Base-by-base conservation (phyloP, 2,888 invertebrate genomes). In the Cephonodes hylas region DNA sequence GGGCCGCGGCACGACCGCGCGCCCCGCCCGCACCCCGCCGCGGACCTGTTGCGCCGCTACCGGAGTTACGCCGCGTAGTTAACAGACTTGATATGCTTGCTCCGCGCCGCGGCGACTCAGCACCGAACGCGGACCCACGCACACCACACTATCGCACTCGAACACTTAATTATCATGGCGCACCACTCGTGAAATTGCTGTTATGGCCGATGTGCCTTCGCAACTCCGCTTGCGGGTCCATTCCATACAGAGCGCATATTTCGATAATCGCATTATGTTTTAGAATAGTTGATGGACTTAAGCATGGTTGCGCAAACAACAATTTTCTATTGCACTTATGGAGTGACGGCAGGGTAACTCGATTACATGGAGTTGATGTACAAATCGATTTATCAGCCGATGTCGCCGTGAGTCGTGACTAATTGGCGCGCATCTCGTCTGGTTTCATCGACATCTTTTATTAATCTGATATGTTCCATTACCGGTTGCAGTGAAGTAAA, bases 1-100 rank as follows among this genome's bases (percentile, higher is more conserved):
- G 81, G 81, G 84, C 87, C 86, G 81, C 88, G 79, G 77, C 81
- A 79, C 88, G 79, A 76, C 81, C 79, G 74, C 80, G 73, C 80
- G 65, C 72, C 59, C 42, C 65, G 70, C 58, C 71, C 78, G 72
- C 76, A 77, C 88, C 88, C 84, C 84, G 86, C 85, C 89, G 88
- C 93, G 83, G 91, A 91, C 91, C 91, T 91, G 91, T 91, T 92
- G 88, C 86, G 86, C 85, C 81, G 92, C 92, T 92, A 92, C 92
- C 88, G 91, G 92, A 91, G 91, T 92, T 92, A 92, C 92, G 91
- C 92, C 88, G 91, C 91, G 90, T 92, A 91, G 89, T 91, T 92
- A 91, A 91, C 90, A 87, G 90, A 88, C 88, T 88, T 83, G 90
- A 88, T 89, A 88, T 88, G 89, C 88, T 81, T 81, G 87, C 85